A percentile compares a stretch with the other conserved stretches of the same genome.
phyloP scores from a whole-genome alignment of 1,140 invertebrate species.

The Melitaea cinxia region DNA sequence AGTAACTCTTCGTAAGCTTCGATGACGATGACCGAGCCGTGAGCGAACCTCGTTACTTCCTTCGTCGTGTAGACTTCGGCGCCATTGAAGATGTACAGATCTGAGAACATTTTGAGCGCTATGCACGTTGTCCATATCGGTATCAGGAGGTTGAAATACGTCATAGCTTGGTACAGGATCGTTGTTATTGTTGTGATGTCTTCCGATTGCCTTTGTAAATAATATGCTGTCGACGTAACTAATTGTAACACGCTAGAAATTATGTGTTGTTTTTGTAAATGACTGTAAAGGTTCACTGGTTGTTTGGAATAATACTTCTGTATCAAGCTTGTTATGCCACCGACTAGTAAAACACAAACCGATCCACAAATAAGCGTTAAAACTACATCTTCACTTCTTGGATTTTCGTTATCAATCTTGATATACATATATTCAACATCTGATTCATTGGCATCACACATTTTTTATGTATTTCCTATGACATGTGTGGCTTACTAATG shows the following conservation, averaged over 20 bases:
- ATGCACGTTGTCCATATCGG: conserved; percentile 25
- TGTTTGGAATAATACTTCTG: not conserved
- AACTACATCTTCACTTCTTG: not conserved
- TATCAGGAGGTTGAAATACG: conserved; percentile 16
- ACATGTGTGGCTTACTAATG: not conserved
- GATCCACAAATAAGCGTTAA: not conserved
- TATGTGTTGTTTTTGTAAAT: not conserved
- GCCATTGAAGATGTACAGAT: conserved; percentile 28
- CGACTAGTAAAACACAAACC: not conserved
- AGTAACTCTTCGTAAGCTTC: conserved; percentile 19
- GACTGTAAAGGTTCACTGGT: not conserved
- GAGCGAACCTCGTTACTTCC: conserved; percentile 5
- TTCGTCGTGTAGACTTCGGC: conserved; percentile 14
- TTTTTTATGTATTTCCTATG: not conserved
- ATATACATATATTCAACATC: not conserved
- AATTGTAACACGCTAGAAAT: not conserved
- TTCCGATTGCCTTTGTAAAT: no score
- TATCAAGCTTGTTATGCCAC: not conserved
- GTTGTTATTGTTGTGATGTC: not conserved
- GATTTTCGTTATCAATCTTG: not conserved
- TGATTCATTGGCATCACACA: no score
- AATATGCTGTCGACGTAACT: not conserved
- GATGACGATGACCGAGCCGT: conserved; percentile 4
- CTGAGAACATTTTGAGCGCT: conserved; percentile 20
- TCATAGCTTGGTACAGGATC: not conserved